Base-by-base conservation (phyloP, 2,797 vertebrate genomes). In the Iguana delicatissima region DNA sequence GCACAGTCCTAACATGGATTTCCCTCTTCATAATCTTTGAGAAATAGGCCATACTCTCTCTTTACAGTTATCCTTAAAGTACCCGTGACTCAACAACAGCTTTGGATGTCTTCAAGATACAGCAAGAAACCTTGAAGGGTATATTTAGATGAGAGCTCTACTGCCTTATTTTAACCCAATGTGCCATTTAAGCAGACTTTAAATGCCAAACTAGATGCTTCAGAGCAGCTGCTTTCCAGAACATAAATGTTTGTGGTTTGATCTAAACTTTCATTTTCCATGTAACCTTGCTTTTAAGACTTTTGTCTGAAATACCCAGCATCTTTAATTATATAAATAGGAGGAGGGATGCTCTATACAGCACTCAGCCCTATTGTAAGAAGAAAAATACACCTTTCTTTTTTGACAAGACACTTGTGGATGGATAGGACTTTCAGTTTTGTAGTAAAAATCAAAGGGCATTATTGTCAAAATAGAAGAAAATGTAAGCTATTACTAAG, bases 61-160 rank as follows among this genome's bases (percentile, higher is more conserved):
- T 80, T 85, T 14, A 42, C 35, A 72, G 69, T 57, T 85, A 80
- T 85, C 84, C 76, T 85, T 80, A 85, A 90, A 90, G n/a, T 55
- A 69, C 62, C 62, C 76, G 74, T 89, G 88, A 85, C 76, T 90
- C 76, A 90, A 76, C 76, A 69, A 50, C n/a, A 77, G 50, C 14
- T 73, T n/a, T 81, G 67, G 52, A 64, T 90, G 67, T 62, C 38
- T 74, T 74, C 42, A 87, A 83, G 72, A 69, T 82, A 46, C 24
- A 82, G 85, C 24, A 73, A 57, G 46, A 82, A 81, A 62, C n/a
- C 32, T 9, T 86, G 35, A 72, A 86, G 52, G 79, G 46, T 76
- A 87, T 82, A 87, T 90, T 90, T 90, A 83, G 69, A 87, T 52
- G 46, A 46, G 38, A 90, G 67, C 81, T 87, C 69, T 82, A 67